Evolutionary conservation across 1,140 invertebrate genomes (phyloP).

Genomic region (Pogonomyrmex barbatus): DNA sequence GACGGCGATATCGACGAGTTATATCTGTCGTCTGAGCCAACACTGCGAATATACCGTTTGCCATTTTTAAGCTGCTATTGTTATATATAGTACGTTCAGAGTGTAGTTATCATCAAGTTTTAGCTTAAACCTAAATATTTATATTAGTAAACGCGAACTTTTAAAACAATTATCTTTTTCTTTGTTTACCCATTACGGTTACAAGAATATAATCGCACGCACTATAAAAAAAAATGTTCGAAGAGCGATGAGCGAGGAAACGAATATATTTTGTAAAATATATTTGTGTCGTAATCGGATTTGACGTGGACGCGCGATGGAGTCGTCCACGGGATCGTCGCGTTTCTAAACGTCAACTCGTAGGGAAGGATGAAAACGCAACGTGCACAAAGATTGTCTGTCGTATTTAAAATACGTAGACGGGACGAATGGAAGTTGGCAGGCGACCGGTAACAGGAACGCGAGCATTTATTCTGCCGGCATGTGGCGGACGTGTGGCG

Average conservation of each 20-base stretch:
- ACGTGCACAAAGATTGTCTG: not conserved
- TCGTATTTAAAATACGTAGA: constrained; percentile 22
- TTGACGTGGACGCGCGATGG: not conserved
- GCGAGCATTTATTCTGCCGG: constrained; percentile 44
- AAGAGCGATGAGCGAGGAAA: no score
- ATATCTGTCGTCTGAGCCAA: constrained; percentile 34
- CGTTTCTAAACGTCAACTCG: not conserved
- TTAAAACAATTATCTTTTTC: not conserved
- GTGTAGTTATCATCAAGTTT: not conserved
- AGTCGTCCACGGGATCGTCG: not conserved
- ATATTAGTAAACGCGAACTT: not conserved
- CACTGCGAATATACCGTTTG: not conserved
- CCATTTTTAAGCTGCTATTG: constrained; percentile 19
- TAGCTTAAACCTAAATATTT: constrained; percentile 13
- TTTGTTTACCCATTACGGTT: not conserved
- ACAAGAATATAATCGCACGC: not conserved
- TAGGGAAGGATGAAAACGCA: constrained; percentile 36
- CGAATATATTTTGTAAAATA: not conserved
- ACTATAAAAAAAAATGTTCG: not conserved
- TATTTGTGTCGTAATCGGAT: not conserved
- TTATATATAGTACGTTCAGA: not conserved
- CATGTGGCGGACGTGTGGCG: constrained; percentile 53
- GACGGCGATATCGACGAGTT: constrained; percentile 48
- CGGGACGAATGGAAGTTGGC: constrained; percentile 22
- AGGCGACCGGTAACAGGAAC: constrained; percentile 38